Evolutionary conservation across 2,888 invertebrate species (phyloP), one percentile per base, ranked within the genome.

Genomic region (Lithophane socia): DNA sequence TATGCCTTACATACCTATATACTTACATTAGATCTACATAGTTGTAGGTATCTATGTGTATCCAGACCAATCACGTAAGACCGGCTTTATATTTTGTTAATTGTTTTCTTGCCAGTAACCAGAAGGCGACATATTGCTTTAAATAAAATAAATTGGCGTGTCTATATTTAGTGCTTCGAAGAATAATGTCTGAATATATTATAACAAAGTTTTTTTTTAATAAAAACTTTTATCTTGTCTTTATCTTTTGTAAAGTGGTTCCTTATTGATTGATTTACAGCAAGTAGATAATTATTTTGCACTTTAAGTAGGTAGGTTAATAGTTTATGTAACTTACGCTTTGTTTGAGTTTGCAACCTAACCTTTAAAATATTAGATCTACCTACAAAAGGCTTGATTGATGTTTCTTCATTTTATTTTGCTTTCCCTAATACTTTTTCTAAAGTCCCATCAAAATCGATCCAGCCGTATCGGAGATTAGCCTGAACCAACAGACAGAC

Each of bases 141-240:
- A 49, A 58, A 42, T 42, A 49, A 80, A 54, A 47, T 61, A 61
- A 75, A 82, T 52, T 75, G 8, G 7, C 52, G 10, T 67, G 18
- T 64, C 58, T 68, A 68, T 79, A 76, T 65, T 82, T 58, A 82
- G 64, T 64, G 29, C 16, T 82, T 24, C n/a, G 47, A 76, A 52
- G 67, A 76, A 64, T 76, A 75, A 82, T 61, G 56, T 63, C 29
- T 56, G 49, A 21, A n/a, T 29, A 54, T 10, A 16, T 44, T 54
- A 9, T 37, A 37, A 2, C 2, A 0, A 24, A 1, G 42, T 24
- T 18, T 76, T 29, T 56, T 77, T 52, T 16, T 13, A 24, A n/a
- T 44, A 44, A 60, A 64, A 49, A 18, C 24, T n/a, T 42, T 44
- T 71, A 52, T 37, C 13, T 60, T 64, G 24, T 52, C 56, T 52